Conservation (phyloP, 1,140 invertebrate species). For the Tetragnatha versicolor region DNA sequence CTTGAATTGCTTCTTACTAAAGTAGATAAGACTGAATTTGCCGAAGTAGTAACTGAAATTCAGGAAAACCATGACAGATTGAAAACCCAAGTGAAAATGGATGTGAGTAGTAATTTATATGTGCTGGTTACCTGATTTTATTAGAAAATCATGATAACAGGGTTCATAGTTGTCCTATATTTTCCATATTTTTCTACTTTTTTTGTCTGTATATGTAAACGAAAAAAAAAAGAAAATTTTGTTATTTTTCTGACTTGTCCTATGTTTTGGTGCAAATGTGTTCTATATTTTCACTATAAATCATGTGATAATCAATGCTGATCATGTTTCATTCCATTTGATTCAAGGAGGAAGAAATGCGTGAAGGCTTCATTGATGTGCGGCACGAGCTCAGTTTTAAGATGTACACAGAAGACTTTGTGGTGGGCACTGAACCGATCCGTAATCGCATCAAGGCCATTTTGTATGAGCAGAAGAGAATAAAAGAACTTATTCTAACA, state of each 20-base stretch:
- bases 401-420: slow-evolving; percentile 46
- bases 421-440: slow-evolving; percentile 29
- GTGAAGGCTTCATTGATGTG: not conserved
- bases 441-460: slow-evolving; percentile 36
- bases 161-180: too few species aligned
- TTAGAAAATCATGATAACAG: too few species aligned
- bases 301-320: too few species aligned
- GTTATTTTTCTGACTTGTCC: too few species aligned
- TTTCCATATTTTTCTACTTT: too few species aligned
- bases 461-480: slow-evolving; percentile 14
- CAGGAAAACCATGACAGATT: not conserved
- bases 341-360: slow-evolving; percentile 29
- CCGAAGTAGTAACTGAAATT: not conserved
- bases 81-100: slow-evolving; percentile 15
- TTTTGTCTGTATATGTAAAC: too few species aligned
- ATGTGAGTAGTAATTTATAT: slow-evolving; percentile 1
- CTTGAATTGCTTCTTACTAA: slow-evolving; percentile 18
- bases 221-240: too few species aligned
- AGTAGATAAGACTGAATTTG: slow-evolving; percentile 24
- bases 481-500: slow-evolving; percentile 21
- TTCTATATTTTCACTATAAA: too few species aligned
- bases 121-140: not conserved
- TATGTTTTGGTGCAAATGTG: too few species aligned
- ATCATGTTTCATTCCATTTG: too few species aligned
- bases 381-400: slow-evolving; percentile 6